Evolutionary conservation across 2,888 invertebrate species (phyloP).

Genomic region (Axea sp.): DNA sequence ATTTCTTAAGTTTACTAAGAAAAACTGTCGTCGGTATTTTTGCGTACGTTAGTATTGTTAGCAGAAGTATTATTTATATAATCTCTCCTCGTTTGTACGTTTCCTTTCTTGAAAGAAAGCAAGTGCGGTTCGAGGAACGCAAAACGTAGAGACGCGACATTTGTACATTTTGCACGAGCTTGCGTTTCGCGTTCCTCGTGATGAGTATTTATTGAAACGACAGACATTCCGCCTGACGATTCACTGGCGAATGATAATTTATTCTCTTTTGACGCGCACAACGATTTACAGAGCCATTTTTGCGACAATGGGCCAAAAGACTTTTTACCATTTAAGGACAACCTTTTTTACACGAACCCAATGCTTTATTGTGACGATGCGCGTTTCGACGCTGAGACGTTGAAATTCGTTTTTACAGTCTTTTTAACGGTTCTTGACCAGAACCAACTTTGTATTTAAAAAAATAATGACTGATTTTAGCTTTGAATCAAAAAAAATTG

Average conservation of each 20-base stretch:
- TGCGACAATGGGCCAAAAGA: conserved; percentile 54
- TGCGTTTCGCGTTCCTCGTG: conserved; percentile 28
- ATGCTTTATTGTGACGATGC: conserved; percentile 33
- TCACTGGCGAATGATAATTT: conserved; percentile 42
- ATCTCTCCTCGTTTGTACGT: background rate
- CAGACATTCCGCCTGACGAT: conserved; percentile 36
- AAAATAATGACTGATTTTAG: no score
- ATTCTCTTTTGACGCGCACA: conserved; percentile 54
- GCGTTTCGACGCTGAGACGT: conserved; percentile 31
- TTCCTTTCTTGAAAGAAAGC: conserved; percentile 5
- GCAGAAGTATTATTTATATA: conserved; percentile 5
- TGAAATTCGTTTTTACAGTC: no score
- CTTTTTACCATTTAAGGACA: conserved; percentile 43
- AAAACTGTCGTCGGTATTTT: background rate
- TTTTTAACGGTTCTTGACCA: no score
- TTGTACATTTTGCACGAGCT: conserved; percentile 39
- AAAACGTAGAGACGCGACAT: conserved; percentile 10
- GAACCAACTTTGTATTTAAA: no score
- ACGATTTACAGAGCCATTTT: conserved; percentile 55
- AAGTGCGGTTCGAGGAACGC: conserved; percentile 6
- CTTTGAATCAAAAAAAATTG: no score
- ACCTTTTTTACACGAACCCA: conserved; percentile 39
- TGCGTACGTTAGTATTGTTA: conserved; percentile 3
- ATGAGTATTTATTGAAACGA: conserved; percentile 42
- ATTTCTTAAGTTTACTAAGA: conserved; percentile 11